These are phyloP conservation scores for Calcarius lapponicus DNA, from an alignment of 2,797 vertebrate genomes.

Conservation along the genomic window DNA sequence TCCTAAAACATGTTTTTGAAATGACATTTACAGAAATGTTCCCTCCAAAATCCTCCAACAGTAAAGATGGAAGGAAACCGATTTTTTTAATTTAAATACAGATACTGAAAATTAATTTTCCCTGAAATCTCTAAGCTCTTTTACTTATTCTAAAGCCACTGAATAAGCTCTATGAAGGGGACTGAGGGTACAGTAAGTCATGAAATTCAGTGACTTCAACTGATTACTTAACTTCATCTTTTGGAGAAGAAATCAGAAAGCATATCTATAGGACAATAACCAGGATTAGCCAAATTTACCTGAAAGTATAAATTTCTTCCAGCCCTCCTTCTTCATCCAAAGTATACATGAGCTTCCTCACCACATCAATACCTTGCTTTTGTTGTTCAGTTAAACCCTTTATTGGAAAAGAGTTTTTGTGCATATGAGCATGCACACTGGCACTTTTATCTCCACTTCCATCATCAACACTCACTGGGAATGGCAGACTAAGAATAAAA, in stretches of 20 bases:
- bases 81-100: background rate
- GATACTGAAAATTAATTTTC: background rate
- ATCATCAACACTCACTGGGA: slow-evolving; percentile 71
- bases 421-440: background rate
- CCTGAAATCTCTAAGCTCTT: background rate
- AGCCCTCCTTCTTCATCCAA: slow-evolving; percentile 88
- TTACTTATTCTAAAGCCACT: background rate
- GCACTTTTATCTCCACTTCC: slow-evolving; percentile 54
- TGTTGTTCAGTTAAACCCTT: slow-evolving; percentile 87
- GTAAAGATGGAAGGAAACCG: background rate
- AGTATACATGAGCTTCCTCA: slow-evolving; percentile 84
- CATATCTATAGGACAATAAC: background rate
- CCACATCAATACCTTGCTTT: slow-evolving; percentile 80
- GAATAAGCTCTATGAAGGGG: background rate
- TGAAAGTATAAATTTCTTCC: slow-evolving; percentile 89
- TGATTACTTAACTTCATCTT: background rate
- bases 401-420: slow-evolving; percentile 25
- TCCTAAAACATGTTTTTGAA: background rate
- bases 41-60: background rate
- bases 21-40: background rate
- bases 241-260: background rate
- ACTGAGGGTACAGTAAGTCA: background rate
- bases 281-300: slow-evolving; percentile 72
- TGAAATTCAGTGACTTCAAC: background rate
- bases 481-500: slow-evolving; percentile 84